These are phyloP conservation scores for Ptilorrhoa leucosticta DNA, from an alignment of 2,113 vertebrate species.

Conservation along the genomic window DNA sequence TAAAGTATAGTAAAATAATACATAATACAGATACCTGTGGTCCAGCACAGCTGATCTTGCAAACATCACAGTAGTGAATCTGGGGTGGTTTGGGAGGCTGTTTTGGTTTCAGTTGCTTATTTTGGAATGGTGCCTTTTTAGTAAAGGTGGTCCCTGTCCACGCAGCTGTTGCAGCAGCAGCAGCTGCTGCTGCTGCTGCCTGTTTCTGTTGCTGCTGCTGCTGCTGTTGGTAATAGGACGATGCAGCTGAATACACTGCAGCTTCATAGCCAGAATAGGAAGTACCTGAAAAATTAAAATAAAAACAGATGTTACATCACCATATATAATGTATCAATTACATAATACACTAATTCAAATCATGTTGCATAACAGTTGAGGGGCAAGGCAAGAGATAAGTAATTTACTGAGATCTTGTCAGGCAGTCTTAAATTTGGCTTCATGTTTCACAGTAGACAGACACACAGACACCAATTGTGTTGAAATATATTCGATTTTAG, in stretches of 20 bases:
- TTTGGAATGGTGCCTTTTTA: slow-evolving; percentile 96
- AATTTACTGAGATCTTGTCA: background rate
- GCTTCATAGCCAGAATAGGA: slow-evolving; percentile 98
- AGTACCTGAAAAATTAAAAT: slow-evolving; percentile 80
- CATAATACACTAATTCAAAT: background rate
- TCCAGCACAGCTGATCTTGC: slow-evolving; percentile 99
- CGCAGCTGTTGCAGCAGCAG: slow-evolving; percentile 89
- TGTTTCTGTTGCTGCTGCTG: slow-evolving; percentile 90
- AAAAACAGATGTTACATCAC: slow-evolving; percentile 49
- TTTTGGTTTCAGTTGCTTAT: slow-evolving; percentile 93
- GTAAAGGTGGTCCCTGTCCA: slow-evolving; percentile 96
- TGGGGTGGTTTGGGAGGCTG: slow-evolving; percentile 96
- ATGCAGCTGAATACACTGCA: slow-evolving; percentile 96
- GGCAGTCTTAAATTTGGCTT: background rate
- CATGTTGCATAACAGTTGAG: background rate
- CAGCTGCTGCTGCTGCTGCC: slow-evolving; percentile 86
- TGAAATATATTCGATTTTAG: background rate
- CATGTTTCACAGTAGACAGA: background rate
- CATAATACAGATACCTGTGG: slow-evolving; percentile 84
- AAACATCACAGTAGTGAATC: slow-evolving; percentile 99
- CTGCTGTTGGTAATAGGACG: slow-evolving; percentile 95
- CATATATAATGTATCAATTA: background rate
- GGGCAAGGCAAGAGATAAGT: background rate
- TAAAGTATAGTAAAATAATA: background rate
- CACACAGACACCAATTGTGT: background rate